Evolutionary conservation across 2,797 vertebrate species (phyloP).

Genomic region (Chanos chanos): DNA sequence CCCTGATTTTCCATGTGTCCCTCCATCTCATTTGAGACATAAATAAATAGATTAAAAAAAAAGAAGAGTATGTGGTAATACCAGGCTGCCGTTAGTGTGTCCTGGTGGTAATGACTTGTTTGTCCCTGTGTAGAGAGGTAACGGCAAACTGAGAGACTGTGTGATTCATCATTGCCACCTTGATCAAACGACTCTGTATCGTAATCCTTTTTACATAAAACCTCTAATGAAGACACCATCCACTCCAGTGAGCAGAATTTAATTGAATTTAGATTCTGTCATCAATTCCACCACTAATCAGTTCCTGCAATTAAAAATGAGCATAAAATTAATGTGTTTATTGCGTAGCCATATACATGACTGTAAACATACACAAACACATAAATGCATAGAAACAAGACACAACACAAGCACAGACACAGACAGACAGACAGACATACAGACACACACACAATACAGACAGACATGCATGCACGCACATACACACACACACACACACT

Average conservation of each 20-base stretch:
- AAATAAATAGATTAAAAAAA: too few relatives aligned
- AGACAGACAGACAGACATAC: too few relatives aligned
- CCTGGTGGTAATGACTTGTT: slow-evolving; percentile 24
- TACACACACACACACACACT: too few relatives aligned
- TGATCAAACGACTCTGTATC: slow-evolving; percentile 47
- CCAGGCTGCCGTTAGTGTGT: neutral
- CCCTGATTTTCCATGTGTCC: slow-evolving; percentile 13
- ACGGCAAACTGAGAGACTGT: slow-evolving; percentile 29
- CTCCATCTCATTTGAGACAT: slow-evolving; percentile 16
- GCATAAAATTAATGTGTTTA: slow-evolving; percentile 64
- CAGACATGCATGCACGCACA: too few relatives aligned
- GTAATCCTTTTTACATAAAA: slow-evolving; percentile 60
- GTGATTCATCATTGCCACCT: slow-evolving; percentile 30
- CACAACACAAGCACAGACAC: too few relatives aligned
- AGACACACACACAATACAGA: too few relatives aligned
- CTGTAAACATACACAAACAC: neutral
- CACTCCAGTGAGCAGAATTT: slow-evolving; percentile 58
- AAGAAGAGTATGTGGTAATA: too few relatives aligned
- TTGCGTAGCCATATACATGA: slow-evolving; percentile 50
- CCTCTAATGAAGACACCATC: slow-evolving; percentile 55
- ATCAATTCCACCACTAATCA: slow-evolving; percentile 68
- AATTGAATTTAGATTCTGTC: slow-evolving; percentile 64
- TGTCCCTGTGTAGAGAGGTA: slow-evolving; percentile 16
- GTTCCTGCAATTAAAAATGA: slow-evolving; percentile 60
- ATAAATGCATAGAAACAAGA: neutral